Evolutionary conservation across 1,140 invertebrate species (phyloP).

Genomic region (Drosophila lacertosa): DNA sequence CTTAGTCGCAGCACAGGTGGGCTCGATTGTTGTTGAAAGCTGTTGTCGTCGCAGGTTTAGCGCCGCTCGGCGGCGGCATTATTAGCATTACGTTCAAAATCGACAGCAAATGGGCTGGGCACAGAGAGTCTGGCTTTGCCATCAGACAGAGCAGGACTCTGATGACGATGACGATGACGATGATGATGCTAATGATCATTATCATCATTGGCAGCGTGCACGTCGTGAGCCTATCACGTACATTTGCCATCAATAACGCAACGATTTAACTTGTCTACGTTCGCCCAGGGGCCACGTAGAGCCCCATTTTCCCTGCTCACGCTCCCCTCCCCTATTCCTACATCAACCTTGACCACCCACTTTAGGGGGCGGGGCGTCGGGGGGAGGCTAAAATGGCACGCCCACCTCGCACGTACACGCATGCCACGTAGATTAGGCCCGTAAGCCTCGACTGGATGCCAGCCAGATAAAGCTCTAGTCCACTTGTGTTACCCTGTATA

Average conservation of each 20-base stretch:
- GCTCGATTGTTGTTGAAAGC: conserved; percentile 69
- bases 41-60: conserved; percentile 62
- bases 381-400: not conserved
- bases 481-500: conserved; percentile 13
- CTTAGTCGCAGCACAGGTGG: conserved; percentile 59
- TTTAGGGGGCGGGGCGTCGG: not conserved
- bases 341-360: not conserved
- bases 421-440: conserved; percentile 55
- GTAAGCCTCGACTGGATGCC: conserved; percentile 36
- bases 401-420: conserved; percentile 48
- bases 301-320: conserved; percentile 13
- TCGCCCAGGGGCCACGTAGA: conserved; percentile 63
- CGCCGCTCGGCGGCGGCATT: conserved; percentile 30
- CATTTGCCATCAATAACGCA: conserved; percentile 81
- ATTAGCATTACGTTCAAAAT: conserved; percentile 44
- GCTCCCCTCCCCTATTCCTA: not conserved
- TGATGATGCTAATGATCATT: conserved; percentile 22
- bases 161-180: conserved; percentile 7
- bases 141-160: too few relatives aligned
- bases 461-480: conserved; percentile 33
- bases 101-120: conserved; percentile 16
- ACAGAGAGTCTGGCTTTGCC: conserved; percentile 15
- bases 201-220: conserved; percentile 24
- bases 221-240: conserved; percentile 78
- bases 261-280: conserved; percentile 81